Conservation (phyloP, 2,888 invertebrate species). For the Galeopsomyia nigrocyanea region DNA sequence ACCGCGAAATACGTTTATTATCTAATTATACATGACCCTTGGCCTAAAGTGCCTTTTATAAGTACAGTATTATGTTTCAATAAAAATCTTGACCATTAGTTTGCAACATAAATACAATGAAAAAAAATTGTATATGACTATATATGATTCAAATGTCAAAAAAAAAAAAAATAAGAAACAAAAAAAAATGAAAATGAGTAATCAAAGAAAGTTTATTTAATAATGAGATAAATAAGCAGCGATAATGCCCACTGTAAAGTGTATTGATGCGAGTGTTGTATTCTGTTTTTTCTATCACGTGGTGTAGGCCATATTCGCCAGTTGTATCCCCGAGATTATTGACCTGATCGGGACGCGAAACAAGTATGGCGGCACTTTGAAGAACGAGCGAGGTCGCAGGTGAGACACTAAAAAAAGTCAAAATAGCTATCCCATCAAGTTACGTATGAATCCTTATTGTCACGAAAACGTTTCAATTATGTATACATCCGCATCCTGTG, state of each 20-base stretch:
- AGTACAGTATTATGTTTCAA: constrained; percentile 34
- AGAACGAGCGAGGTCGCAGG: constrained; percentile 99
- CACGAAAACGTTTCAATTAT: constrained; percentile 29
- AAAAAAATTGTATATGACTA: constrained; percentile 6
- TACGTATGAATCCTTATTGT: constrained; percentile 28
- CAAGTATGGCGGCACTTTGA: constrained; percentile 99
- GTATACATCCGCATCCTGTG: constrained; percentile 28
- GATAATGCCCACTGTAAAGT: constrained; percentile 60
- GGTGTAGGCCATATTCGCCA: constrained; percentile 99
- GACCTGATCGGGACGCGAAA: constrained; percentile 99
- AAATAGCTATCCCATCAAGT: constrained; percentile 61
- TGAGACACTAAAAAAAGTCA: constrained; percentile 77
- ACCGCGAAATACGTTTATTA: constrained; percentile 1
- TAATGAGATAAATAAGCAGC: constrained; percentile 42
- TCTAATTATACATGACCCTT: constrained; percentile 25
- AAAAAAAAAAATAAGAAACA: constrained; percentile 21
- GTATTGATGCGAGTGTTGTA: constrained; percentile 69
- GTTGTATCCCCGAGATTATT: constrained; percentile 99
- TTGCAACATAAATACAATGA: not conserved
- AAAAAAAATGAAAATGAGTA: constrained; percentile 19
- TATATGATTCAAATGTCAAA: constrained; percentile 15
- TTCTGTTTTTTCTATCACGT: constrained; percentile 66
- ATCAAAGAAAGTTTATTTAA: constrained; percentile 1
- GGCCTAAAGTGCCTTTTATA: constrained; percentile 19
- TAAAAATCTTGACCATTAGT: constrained; percentile 28